phyloP scores from a whole-genome alignment of 2,888 invertebrate genomes.

The Nemoura dubitans region DNA sequence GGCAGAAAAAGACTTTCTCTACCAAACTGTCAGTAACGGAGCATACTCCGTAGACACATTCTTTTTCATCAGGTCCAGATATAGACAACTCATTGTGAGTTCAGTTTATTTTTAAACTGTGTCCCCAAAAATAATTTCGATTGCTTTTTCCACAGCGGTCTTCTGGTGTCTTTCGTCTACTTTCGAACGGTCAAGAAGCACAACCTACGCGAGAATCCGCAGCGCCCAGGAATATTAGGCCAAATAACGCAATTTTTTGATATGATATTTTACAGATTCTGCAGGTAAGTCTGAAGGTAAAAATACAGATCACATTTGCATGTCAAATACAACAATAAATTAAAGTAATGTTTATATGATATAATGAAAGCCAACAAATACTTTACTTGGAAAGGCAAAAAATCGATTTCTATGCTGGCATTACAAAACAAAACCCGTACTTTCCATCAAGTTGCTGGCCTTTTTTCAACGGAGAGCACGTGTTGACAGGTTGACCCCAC shows the following conservation, averaged over 20 bases:
- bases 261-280: slow-evolving; percentile 45
- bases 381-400: no score
- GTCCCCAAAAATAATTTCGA: not conserved
- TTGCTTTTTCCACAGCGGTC: slow-evolving; percentile 39
- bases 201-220: slow-evolving; percentile 29
- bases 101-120: not conserved
- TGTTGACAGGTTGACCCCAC: slow-evolving; percentile 46
- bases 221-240: slow-evolving; percentile 56
- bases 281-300: slow-evolving; percentile 48
- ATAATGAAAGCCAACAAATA: no score
- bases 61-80: slow-evolving; percentile 68
- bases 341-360: no score
- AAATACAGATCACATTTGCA: no score
- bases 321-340: no score
- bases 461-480: no score
- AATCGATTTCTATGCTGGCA: no score
- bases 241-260: slow-evolving; percentile 59
- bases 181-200: slow-evolving; percentile 45
- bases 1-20: slow-evolving; percentile 60
- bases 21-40: slow-evolving; percentile 65
- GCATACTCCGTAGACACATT: slow-evolving; percentile 69
- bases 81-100: slow-evolving; percentile 39
- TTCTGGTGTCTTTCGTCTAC: slow-evolving; percentile 47
- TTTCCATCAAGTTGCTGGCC: no score
- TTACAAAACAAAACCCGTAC: no score